A percentile compares a stretch with the other conserved stretches of the same genome.
phyloP scores from a whole-genome alignment of 2,888 invertebrate genomes.

The Eristalis pertinax region DNA sequence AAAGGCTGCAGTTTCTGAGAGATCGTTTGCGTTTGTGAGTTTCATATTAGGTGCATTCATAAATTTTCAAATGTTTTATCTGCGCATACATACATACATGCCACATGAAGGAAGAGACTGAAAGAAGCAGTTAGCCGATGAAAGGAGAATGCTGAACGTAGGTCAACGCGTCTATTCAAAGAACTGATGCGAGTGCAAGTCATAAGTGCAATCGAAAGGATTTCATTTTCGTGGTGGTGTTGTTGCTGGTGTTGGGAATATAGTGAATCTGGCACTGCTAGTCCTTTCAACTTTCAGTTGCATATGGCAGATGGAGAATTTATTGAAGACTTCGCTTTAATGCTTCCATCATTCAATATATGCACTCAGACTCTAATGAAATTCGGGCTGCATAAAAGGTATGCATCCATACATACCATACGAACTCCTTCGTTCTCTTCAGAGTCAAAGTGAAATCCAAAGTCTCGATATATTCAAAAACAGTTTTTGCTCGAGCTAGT shows the following conservation, averaged over 20 bases:
- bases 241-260: background rate
- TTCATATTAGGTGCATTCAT: slow-evolving; percentile 65
- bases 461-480: slow-evolving; percentile 69
- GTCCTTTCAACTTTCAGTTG: background rate
- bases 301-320: slow-evolving; percentile 42
- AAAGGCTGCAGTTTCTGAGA: slow-evolving; percentile 19
- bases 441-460: slow-evolving; percentile 60
- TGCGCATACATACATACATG: background rate
- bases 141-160: slow-evolving; percentile 64
- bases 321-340: slow-evolving; percentile 69
- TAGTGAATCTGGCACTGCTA: background rate
- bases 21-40: slow-evolving; percentile 5
- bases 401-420: background rate
- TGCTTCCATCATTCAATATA: slow-evolving; percentile 64
- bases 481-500: slow-evolving; percentile 22
- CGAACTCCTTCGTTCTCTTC: background rate
- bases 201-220: slow-evolving; percentile 64
- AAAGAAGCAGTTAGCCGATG: slow-evolving; percentile 37
- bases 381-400: slow-evolving; percentile 61
- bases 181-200: slow-evolving; percentile 51
- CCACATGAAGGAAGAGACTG: background rate
- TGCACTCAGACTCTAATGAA: slow-evolving; percentile 62
- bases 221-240: slow-evolving; percentile 34
- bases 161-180: slow-evolving; percentile 67
- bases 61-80: slow-evolving; percentile 60